Conservation (phyloP, 2,888 invertebrate species). For the Epinotia ramella region DNA sequence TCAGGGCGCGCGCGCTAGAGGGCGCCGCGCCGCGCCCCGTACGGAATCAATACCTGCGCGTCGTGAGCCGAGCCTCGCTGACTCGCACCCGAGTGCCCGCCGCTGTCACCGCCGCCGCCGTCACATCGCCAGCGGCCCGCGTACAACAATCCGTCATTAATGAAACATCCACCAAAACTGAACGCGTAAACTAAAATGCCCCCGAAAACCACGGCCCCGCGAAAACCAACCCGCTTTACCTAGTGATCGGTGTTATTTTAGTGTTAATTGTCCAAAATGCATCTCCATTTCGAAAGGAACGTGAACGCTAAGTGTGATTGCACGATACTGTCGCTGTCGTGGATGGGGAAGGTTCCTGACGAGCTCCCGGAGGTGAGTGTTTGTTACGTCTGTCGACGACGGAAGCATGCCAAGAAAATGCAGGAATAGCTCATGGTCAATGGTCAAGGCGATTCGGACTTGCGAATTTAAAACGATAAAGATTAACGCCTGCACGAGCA, state of each 20-base stretch:
- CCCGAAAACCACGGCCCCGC: slow-evolving; percentile 1
- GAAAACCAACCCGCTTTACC: slow-evolving; percentile 11
- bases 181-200: slow-evolving; percentile 58
- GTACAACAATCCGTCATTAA: slow-evolving; percentile 44
- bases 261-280: slow-evolving; percentile 87
- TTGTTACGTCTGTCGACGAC: slow-evolving; percentile 47
- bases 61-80: slow-evolving; percentile 54
- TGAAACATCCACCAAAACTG: slow-evolving; percentile 33
- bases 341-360: slow-evolving; percentile 99
- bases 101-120: slow-evolving; percentile 75
- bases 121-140: slow-evolving; percentile 61
- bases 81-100: slow-evolving; percentile 60
- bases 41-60: slow-evolving; percentile 80
- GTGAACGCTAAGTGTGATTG: slow-evolving; percentile 98
- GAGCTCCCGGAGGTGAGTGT: slow-evolving; percentile 94
- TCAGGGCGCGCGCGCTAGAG: slow-evolving; percentile 62
- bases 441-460: slow-evolving; percentile 43
- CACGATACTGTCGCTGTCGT: slow-evolving; percentile 96
- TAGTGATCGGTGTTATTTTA: slow-evolving; percentile 52
- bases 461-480: slow-evolving; percentile 41
- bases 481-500: slow-evolving; percentile 23
- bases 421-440: slow-evolving; percentile 45
- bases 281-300: slow-evolving; percentile 98
- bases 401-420: slow-evolving; percentile 5
- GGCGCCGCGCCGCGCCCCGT: slow-evolving; percentile 63